phyloP scores from a whole-genome alignment of 2,113 vertebrate genomes.

The Psilopsiagon aymara region DNA sequence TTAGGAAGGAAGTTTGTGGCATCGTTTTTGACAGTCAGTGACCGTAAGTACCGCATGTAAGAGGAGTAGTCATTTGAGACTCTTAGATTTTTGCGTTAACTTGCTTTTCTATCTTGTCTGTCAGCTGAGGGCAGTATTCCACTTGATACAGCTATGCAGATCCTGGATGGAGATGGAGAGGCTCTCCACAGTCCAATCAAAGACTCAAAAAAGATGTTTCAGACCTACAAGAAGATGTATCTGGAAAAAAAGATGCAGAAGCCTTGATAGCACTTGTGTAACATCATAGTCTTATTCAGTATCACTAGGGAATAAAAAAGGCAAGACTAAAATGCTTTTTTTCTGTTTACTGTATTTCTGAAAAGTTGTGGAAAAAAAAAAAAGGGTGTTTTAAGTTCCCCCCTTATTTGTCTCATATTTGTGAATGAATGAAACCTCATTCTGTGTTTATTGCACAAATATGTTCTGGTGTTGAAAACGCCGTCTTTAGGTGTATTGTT shows the following conservation, averaged over 20 bases:
- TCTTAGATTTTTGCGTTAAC: background rate
- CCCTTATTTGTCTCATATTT: background rate
- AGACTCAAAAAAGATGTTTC: slow-evolving; percentile 74
- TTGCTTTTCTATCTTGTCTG: slow-evolving; percentile 37
- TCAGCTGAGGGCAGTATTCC: slow-evolving; percentile 62
- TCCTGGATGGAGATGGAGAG: slow-evolving; percentile 60
- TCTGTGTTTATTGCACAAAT: slow-evolving; percentile 20
- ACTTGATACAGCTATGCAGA: slow-evolving; percentile 65
- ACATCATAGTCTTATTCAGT: background rate
- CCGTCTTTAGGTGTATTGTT: background rate
- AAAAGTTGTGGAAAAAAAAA: background rate
- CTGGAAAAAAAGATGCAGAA: slow-evolving; percentile 76
- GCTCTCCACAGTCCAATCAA: slow-evolving; percentile 44
- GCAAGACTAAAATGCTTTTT: background rate
- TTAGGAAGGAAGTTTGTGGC: background rate
- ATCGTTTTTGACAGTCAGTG: background rate
- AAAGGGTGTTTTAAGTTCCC: background rate
- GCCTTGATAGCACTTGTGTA: slow-evolving; percentile 41
- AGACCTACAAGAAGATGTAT: slow-evolving; percentile 76
- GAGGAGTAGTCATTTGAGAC: background rate
- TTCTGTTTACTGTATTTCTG: background rate
- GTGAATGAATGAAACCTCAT: background rate
- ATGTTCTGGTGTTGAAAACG: background rate
- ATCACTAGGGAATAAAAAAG: background rate
- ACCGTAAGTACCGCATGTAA: background rate